Conservation (phyloP, 2,797 vertebrate species). For the Pseudocheirus occidentalis region DNA sequence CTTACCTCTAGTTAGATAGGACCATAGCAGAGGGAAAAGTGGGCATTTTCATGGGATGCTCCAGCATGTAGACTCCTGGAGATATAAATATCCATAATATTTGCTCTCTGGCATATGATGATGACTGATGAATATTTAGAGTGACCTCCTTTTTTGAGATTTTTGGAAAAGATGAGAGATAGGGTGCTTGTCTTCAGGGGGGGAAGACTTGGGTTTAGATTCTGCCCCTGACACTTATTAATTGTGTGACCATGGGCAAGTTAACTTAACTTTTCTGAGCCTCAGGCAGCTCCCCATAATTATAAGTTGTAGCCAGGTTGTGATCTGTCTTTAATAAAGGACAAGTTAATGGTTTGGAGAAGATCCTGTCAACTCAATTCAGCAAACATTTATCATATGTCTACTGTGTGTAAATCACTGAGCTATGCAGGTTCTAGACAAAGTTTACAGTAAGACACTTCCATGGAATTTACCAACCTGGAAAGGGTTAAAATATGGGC, state of each 20-base stretch:
- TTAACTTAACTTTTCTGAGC: neutral
- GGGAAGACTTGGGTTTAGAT: neutral
- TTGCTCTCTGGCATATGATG: neutral
- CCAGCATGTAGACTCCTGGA: neutral
- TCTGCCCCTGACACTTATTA: neutral
- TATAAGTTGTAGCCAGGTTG: neutral
- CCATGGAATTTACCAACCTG: neutral
- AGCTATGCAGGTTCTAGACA: neutral
- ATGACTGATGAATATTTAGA: neutral
- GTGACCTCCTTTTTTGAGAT: neutral
- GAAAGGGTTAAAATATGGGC: neutral
- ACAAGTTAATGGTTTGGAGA: neutral
- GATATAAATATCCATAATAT: neutral
- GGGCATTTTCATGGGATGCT: neutral
- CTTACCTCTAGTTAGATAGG: neutral
- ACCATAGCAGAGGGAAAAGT: neutral
- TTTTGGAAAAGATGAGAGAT: neutral
- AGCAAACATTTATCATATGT: neutral
- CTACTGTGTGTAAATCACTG: neutral
- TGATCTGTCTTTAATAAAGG: neutral
- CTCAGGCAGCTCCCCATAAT: neutral
- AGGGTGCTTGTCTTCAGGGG: neutral
- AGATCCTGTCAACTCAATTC: neutral
- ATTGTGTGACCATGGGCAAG: neutral
- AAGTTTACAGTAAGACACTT: neutral